These are phyloP conservation scores for Ditylenchus dipsaci DNA, from an alignment of 1,140 invertebrate species.

Conservation along the genomic window DNA sequence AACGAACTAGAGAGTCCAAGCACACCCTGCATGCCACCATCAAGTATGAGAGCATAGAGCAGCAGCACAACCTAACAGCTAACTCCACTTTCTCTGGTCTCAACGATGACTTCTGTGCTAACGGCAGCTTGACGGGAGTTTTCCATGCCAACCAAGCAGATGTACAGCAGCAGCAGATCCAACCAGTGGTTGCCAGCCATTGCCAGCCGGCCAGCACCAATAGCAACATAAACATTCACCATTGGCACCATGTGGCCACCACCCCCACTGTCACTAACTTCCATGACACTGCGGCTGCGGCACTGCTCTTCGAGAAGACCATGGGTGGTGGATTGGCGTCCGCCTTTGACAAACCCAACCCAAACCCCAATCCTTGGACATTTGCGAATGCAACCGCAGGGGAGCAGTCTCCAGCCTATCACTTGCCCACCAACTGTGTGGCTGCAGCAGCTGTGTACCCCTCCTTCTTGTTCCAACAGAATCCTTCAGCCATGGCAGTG, in stretches of 20 bases:
- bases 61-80: too few species aligned
- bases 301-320: background rate
- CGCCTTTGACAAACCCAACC: background rate
- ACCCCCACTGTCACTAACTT: background rate
- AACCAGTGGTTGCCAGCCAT: background rate
- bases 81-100: background rate
- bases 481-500: background rate
- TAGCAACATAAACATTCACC: conserved; percentile 9
- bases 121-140: background rate
- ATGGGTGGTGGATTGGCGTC: background rate
- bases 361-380: background rate
- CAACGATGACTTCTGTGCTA: background rate
- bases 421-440: background rate
- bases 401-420: background rate
- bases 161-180: background rate
- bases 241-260: conserved; percentile 7
- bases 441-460: background rate
- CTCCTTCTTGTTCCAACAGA: background rate
- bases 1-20: background rate
- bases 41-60: background rate
- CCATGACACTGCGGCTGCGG: background rate
- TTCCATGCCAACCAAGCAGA: background rate
- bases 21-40: background rate
- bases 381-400: too few species aligned
- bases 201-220: background rate